A percentile compares a stretch with the other conserved stretches of the same genome.
These are phyloP conservation scores for Philereme vetulata DNA, from an alignment of 2,888 invertebrate species.

Conservation along the genomic window DNA sequence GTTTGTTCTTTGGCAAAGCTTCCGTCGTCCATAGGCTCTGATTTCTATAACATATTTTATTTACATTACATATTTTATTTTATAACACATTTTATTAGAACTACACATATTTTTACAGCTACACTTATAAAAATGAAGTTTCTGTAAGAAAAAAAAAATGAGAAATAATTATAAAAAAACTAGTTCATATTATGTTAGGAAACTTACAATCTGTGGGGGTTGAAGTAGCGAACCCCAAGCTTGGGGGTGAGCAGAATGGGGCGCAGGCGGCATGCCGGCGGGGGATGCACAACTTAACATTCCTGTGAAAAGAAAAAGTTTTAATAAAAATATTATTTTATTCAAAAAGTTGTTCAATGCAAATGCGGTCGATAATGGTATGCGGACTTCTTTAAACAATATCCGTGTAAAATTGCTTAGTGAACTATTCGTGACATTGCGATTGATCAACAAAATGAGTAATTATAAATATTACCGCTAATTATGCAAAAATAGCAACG, in stretches of 20 bases:
- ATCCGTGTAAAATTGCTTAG: conserved; percentile 22
- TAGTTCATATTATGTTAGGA: background rate
- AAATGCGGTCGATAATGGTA: conserved; percentile 18
- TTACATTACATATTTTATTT: too few species aligned
- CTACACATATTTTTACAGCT: too few species aligned
- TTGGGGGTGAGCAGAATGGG: conserved; percentile 61
- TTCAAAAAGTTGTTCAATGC: background rate
- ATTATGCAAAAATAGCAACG: conserved; percentile 24
- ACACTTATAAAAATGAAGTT: too few species aligned
- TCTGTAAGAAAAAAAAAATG: too few species aligned
- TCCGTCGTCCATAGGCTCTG: conserved; percentile 77
- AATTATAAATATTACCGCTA: conserved; percentile 41
- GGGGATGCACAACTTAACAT: conserved; percentile 78
- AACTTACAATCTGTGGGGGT: conserved; percentile 69
- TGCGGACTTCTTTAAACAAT: conserved; percentile 6
- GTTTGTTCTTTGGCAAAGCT: conserved; percentile 82
- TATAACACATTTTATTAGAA: conserved; percentile 39
- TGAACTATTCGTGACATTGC: conserved; percentile 35
- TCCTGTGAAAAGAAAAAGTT: conserved; percentile 48
- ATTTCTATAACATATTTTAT: conserved; percentile 86
- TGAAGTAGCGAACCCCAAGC: conserved; percentile 66
- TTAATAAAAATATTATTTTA: conserved; percentile 3
- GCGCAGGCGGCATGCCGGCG: conserved; percentile 76
- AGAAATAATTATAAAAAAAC: too few species aligned
- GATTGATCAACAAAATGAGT: conserved; percentile 38